Evolutionary conservation across 2,888 invertebrate genomes (phyloP).

Genomic region (Apotomis capreana): DNA sequence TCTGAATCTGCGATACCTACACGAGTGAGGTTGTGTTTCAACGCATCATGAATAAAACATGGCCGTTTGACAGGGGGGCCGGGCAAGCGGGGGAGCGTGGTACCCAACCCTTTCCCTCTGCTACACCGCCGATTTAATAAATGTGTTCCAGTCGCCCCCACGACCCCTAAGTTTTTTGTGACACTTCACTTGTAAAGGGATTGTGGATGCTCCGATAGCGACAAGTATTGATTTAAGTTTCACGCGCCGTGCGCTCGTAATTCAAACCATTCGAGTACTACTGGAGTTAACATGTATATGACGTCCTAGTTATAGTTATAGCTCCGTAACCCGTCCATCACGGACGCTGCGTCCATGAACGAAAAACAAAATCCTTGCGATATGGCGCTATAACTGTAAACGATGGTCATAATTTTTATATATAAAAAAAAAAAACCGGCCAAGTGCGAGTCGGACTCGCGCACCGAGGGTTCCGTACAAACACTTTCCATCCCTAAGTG

Average conservation of each 20-base stretch:
- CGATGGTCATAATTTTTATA: too few species aligned
- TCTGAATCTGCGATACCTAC: conserved; percentile 60
- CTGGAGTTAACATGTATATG: background rate
- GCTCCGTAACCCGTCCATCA: too few species aligned
- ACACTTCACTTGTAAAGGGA: conserved; percentile 62
- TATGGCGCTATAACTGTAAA: too few species aligned
- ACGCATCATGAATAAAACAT: conserved; percentile 80
- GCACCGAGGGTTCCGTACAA: too few species aligned
- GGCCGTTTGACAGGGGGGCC: conserved; percentile 56
- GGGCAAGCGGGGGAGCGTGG: conserved; percentile 43
- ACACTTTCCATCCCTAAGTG: too few species aligned
- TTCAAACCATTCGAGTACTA: background rate
- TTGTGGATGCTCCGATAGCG: conserved; percentile 46
- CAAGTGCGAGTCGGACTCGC: too few species aligned
- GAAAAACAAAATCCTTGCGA: too few species aligned
- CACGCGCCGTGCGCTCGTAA: background rate
- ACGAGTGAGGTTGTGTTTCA: conserved; percentile 63
- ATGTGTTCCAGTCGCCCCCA: conserved; percentile 59
- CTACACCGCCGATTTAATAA: conserved; percentile 64
- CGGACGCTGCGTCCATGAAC: too few species aligned
- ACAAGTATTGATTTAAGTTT: conserved; percentile 48
- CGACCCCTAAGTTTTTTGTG: conserved; percentile 67
- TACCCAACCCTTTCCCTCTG: conserved; percentile 68
- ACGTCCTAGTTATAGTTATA: too few species aligned
- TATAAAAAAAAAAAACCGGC: too few species aligned